Evolutionary conservation across 2,113 vertebrate genomes (phyloP), one percentile per base, ranked within the genome.

Genomic region (Bagarius yarrelli): DNA sequence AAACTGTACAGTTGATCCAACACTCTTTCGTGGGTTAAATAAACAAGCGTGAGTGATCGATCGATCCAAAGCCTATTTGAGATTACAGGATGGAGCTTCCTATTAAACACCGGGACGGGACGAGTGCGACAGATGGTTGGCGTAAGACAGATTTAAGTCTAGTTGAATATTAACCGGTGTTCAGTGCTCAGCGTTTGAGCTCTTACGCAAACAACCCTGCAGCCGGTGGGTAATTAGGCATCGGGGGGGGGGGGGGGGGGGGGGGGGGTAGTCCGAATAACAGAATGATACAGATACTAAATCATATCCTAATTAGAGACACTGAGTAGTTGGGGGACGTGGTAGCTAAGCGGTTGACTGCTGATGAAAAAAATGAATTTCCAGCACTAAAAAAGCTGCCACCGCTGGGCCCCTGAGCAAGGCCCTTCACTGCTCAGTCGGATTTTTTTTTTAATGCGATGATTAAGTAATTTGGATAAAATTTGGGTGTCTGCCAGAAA

Each of bases 151-250:
- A 74, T 74, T 73, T 60, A 70, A 81, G 76, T 52, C 71, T 36
- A 59, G 67, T 36, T 83, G 79, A 81, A 77, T 78, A 83, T 83
- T 83, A 83, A 83, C 77, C 44, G 23, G 64, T 66, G 59, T 34
- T 71, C 81, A 60, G 59, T 55, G 83, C 36, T 79, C 63, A 61
- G 76, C 18, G 34, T 12, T 15, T 18, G 53, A 69, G 13, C 23
- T 8, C 60, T 71, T 59, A 30, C 30, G 66, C 72, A 81, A 80
- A 82, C 80, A 44, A 9, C 32, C 47, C 56, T 66, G 27, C 40
- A 79, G 18, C 50, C 61, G 13, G 59, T 55, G 53, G 69, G 70
- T 78, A 69, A 77, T 78, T 71, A 69, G 75, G 55, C 77, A 59
- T 82, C 40, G 55, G 53, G 3, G 44, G 32, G 80, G 44, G 32